These are phyloP conservation scores for Dryocosmus kuriphilus DNA, from an alignment of 2,888 invertebrate species.

Conservation along the genomic window DNA sequence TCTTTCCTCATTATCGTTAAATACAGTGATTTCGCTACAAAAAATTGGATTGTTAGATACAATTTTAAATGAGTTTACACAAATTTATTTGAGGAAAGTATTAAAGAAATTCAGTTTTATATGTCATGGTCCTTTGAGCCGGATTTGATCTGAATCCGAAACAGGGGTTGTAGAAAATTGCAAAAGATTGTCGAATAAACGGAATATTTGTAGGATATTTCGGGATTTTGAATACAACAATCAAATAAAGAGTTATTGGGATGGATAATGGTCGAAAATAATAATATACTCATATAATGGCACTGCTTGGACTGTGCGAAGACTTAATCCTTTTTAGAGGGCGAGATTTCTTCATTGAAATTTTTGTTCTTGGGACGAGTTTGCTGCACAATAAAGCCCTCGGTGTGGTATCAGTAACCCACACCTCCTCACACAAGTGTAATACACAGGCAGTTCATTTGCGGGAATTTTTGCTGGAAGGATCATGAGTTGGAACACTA, in stretches of 20 bases:
- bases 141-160: too few relatives aligned
- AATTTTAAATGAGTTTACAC: not conserved
- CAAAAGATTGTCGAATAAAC: too few relatives aligned
- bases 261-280: not conserved
- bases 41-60: not conserved
- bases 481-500: not conserved
- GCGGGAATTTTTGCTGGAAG: not conserved
- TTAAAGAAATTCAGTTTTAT: not conserved
- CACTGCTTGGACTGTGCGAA: conserved; percentile 13
- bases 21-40: not conserved
- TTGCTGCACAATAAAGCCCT: conserved; percentile 18
- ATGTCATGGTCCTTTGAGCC: too few relatives aligned
- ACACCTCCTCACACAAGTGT: conserved; percentile 26
- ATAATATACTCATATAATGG: conserved; percentile 12
- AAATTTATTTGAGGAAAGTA: not conserved
- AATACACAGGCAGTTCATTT: conserved; percentile 13
- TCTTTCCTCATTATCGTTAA: conserved; percentile 34
- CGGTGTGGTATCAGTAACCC: conserved; percentile 22
- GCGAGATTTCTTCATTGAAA: conserved; percentile 23
- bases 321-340: conserved; percentile 17
- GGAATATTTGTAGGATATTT: too few relatives aligned
- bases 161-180: too few relatives aligned
- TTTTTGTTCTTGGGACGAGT: conserved; percentile 19
- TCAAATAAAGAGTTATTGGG: too few relatives aligned
- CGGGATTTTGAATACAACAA: too few relatives aligned